phyloP scores from a whole-genome alignment of 1,140 invertebrate genomes.

The Cecropterus lyciades region DNA sequence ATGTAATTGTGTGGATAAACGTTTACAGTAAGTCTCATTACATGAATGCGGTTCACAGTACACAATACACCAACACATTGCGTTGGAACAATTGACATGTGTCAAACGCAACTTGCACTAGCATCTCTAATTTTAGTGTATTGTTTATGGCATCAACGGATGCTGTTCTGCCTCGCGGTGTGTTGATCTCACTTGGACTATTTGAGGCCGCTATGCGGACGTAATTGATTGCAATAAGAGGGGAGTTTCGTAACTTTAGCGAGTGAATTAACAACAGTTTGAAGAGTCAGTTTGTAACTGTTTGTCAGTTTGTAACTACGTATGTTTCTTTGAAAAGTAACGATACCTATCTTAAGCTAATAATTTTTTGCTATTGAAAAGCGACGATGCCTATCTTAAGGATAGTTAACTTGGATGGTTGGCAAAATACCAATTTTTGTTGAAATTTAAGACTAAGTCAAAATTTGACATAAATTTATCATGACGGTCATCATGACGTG shows the following conservation, averaged over 20 bases:
- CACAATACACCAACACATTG: slow-evolving; percentile 15
- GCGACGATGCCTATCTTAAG: no score
- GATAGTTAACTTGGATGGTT: no score
- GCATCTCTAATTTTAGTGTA: slow-evolving; percentile 64
- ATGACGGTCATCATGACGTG: not conserved
- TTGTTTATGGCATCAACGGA: slow-evolving; percentile 76
- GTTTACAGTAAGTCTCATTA: slow-evolving; percentile 39
- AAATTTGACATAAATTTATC: not conserved
- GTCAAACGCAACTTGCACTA: slow-evolving; percentile 61
- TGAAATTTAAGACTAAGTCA: not conserved
- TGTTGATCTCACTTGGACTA: slow-evolving; percentile 17
- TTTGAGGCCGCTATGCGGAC: slow-evolving; percentile 29
- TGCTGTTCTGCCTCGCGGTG: slow-evolving; percentile 53
- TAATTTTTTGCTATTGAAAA: no score
- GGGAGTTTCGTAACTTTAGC: slow-evolving; percentile 7
- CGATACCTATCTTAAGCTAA: no score
- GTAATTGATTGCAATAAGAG: slow-evolving; percentile 29
- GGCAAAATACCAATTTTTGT: no score
- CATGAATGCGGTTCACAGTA: slow-evolving; percentile 45
- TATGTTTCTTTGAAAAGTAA: no score
- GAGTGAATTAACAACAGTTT: slow-evolving; percentile 3
- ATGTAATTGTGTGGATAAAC: slow-evolving; percentile 38
- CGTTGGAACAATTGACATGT: slow-evolving; percentile 66
- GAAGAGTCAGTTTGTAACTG: not conserved
- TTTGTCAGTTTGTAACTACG: no score